A percentile compares a stretch with the other conserved stretches of the same genome.
These are phyloP conservation scores for Paedocypris micromegethes DNA, from an alignment of 2,797 vertebrate genomes.

Conservation along the genomic window DNA sequence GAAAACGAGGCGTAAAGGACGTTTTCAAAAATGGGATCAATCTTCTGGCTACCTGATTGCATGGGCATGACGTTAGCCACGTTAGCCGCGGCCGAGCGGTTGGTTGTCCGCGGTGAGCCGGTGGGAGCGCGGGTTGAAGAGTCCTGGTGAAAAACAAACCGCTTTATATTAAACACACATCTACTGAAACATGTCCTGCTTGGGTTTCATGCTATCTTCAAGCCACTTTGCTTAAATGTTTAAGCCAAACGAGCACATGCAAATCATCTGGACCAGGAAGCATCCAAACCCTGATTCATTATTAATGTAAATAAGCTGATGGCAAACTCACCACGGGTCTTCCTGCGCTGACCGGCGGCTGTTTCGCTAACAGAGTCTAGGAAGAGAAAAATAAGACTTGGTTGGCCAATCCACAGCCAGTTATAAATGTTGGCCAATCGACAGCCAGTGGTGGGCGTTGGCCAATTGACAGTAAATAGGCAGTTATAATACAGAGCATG, in stretches of 20 bases:
- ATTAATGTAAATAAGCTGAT: background rate
- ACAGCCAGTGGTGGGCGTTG: too few species aligned
- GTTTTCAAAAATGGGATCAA: constrained; percentile 67
- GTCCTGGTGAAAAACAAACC: constrained; percentile 66
- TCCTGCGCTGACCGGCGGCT: constrained; percentile 86
- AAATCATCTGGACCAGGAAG: constrained; percentile 2
- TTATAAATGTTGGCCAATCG: too few species aligned
- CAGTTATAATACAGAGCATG: too few species aligned
- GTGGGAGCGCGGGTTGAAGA: constrained; percentile 88
- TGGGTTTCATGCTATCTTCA: too few species aligned
- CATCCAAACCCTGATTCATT: background rate
- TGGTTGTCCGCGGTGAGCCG: constrained; percentile 92
- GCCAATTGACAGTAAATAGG: too few species aligned
- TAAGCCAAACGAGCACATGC: background rate
- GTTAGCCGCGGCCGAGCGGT: constrained; percentile 88
- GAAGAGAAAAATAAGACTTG: constrained; percentile 36
- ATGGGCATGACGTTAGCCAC: constrained; percentile 92
- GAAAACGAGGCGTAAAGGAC: too few species aligned
- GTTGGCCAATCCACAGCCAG: background rate
- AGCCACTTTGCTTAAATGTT: background rate
- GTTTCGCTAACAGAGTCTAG: constrained; percentile 91
- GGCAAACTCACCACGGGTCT: constrained; percentile 84
- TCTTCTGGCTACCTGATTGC: constrained; percentile 88
- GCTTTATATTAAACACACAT: constrained; percentile 25
- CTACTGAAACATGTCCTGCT: constrained; percentile 14